A percentile compares a stretch with the other conserved stretches of the same genome.
Evolutionary conservation across 1,140 invertebrate species (phyloP).

Genomic region (Tyrophagus putrescentiae): DNA sequence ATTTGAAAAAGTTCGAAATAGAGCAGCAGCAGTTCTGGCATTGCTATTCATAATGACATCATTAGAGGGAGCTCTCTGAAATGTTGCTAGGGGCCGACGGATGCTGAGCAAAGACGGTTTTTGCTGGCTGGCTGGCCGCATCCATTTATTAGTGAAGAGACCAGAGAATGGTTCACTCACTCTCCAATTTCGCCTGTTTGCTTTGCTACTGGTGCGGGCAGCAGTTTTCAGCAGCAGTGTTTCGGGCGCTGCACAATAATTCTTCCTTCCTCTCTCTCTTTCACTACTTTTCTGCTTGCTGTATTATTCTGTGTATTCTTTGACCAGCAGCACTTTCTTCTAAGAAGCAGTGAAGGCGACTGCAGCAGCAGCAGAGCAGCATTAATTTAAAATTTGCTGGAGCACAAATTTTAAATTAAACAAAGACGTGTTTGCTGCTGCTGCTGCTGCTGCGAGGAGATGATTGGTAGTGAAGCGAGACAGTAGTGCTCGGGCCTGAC

Average conservation of each 20-base stretch:
- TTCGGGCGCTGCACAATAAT: too few species aligned
- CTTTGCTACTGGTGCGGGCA: not conserved
- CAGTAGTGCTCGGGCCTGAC: too few species aligned
- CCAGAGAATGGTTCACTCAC: not conserved
- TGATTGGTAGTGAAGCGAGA: too few species aligned
- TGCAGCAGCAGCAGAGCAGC: too few species aligned
- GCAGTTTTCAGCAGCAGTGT: too few species aligned
- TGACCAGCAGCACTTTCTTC: too few species aligned
- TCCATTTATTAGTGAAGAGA: not conserved
- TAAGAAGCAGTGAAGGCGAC: too few species aligned
- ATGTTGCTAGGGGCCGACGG: not conserved
- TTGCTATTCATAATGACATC: slow-evolving; percentile 16
- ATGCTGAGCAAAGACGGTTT: not conserved
- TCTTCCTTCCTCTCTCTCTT: too few species aligned
- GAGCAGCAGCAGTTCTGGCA: not conserved
- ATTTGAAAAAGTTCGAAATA: slow-evolving; percentile 6
- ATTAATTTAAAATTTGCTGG: slow-evolving; percentile 14
- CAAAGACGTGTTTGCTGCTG: slow-evolving; percentile 14
- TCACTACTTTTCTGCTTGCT: too few species aligned
- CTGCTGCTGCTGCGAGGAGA: too few species aligned
- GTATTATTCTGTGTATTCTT: too few species aligned
- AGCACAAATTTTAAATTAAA: slow-evolving; percentile 16
- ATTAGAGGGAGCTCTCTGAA: slow-evolving; percentile 9
- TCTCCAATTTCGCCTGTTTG: not conserved
- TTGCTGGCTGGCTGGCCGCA: too few species aligned